phyloP scores from a whole-genome alignment of 2,797 vertebrate species.

The Antennarius maculatus region DNA sequence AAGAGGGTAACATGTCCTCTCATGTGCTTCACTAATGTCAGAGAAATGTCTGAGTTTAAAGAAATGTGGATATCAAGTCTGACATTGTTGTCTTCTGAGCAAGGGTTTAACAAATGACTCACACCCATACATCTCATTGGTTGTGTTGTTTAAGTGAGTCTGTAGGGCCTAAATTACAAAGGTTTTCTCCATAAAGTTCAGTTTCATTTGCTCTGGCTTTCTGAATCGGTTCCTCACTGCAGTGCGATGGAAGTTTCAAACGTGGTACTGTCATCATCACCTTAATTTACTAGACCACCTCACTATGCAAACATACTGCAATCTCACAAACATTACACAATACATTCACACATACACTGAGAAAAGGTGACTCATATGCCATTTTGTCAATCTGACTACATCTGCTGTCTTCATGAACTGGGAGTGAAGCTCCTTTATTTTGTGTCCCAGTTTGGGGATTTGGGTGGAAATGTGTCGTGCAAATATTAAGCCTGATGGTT shows the following conservation, averaged over 20 bases:
- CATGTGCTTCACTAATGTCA: too few relatives aligned
- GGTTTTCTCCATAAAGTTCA: not conserved
- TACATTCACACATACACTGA: not conserved
- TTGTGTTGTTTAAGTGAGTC: not conserved
- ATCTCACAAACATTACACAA: not conserved
- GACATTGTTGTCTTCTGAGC: too few relatives aligned
- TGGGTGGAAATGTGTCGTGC: slow-evolving; percentile 2
- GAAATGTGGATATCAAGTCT: too few relatives aligned
- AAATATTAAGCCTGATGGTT: slow-evolving; percentile 35
- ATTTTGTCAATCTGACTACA: slow-evolving; percentile 11
- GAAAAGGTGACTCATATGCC: not conserved
- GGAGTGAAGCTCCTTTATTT: slow-evolving; percentile 3
- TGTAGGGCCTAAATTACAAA: not conserved
- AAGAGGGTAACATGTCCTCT: too few relatives aligned
- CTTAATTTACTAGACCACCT: not conserved
- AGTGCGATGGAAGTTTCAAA: not conserved
- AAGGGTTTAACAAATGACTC: too few relatives aligned
- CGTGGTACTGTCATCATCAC: not conserved
- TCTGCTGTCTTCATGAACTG: slow-evolving; percentile 5
- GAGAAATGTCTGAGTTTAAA: too few relatives aligned
- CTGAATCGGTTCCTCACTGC: slow-evolving; percentile 6
- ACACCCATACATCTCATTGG: too few relatives aligned
- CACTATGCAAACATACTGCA: not conserved
- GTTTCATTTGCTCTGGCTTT: not conserved
- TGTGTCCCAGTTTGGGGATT: slow-evolving; percentile 17